Evolutionary conservation across 2,113 vertebrate species (phyloP).

Genomic region (Chlorodrepanis virens): DNA sequence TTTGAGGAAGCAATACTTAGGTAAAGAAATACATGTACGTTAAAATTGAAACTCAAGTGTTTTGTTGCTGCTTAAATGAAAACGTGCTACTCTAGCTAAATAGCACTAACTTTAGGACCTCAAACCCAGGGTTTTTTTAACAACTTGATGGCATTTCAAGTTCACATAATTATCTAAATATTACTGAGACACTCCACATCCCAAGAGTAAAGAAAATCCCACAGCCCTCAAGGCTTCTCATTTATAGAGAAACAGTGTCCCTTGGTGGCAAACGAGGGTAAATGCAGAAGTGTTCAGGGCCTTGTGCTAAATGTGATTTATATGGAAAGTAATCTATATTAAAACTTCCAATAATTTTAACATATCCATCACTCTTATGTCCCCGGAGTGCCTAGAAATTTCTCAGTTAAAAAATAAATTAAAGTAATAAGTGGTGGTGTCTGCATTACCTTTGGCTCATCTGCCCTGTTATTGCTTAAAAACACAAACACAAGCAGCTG

Average conservation of each 20-base stretch:
- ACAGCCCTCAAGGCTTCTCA: rapidly evolving
- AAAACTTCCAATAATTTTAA: background rate
- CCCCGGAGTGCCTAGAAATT: background rate
- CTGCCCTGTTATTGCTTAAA: background rate
- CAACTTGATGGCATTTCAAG: background rate
- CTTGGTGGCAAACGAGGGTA: background rate
- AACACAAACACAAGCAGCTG: background rate
- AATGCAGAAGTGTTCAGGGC: background rate
- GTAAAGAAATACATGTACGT: background rate
- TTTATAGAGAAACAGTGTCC: conserved; percentile 16
- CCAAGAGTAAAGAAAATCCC: background rate
- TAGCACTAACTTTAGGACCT: background rate
- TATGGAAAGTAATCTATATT: background rate
- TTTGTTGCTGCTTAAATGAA: background rate
- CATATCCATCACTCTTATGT: background rate
- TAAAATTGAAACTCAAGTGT: background rate
- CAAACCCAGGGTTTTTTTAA: background rate
- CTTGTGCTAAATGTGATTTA: background rate
- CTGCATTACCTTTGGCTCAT: background rate
- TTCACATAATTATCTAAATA: background rate
- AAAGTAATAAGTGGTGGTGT: background rate
- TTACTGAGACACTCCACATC: background rate
- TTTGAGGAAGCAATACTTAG: background rate
- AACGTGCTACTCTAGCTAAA: background rate
- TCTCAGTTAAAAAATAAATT: background rate